These are phyloP conservation scores for Myotis lucifugus DNA, from an alignment of 2,113 vertebrate species.

Conservation along the genomic window DNA sequence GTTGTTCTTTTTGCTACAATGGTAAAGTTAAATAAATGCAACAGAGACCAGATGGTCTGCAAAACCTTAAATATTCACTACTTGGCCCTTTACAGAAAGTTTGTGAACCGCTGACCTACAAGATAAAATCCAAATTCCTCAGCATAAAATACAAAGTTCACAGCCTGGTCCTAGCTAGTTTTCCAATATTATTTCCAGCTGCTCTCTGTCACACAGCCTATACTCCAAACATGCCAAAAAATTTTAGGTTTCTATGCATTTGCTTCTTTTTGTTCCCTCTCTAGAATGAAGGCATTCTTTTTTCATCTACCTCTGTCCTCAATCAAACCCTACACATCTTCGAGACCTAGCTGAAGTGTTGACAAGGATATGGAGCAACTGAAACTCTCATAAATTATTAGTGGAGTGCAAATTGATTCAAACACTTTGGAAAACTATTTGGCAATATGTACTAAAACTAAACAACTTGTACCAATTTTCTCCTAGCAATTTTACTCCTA, in stretches of 20 bases:
- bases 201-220: neutral
- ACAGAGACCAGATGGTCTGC: neutral
- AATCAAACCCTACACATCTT: neutral
- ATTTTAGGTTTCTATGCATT: neutral
- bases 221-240: neutral
- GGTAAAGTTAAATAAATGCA: neutral
- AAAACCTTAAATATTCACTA: conserved; percentile 10
- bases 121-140: conserved; percentile 10
- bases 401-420: neutral
- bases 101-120: neutral
- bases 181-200: neutral
- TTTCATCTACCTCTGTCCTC: neutral
- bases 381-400: neutral
- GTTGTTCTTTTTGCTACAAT: neutral
- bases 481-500: neutral
- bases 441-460: neutral
- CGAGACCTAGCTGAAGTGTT: neutral
- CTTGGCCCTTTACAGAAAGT: neutral
- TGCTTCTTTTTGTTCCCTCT: neutral
- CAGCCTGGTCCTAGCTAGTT: neutral
- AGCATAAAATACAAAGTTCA: neutral
- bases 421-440: neutral
- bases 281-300: neutral
- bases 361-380: neutral
- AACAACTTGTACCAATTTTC: neutral